phyloP scores from a whole-genome alignment of 2,888 invertebrate genomes.

The Neoscelio sp. region DNA sequence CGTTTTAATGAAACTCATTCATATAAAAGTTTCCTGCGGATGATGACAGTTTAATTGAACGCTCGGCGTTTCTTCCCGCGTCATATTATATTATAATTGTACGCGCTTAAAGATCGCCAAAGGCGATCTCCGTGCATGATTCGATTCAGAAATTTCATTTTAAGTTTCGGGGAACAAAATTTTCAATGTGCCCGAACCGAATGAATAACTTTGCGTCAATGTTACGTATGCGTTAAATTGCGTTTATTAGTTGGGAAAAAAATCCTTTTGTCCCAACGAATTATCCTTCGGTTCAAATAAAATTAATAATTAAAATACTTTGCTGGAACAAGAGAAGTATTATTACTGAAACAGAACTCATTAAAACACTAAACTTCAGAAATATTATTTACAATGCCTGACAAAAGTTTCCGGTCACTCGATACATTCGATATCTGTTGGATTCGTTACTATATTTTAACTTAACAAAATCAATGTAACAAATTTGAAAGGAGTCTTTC shows the following conservation, averaged over 20 bases:
- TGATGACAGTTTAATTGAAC: conserved; percentile 81
- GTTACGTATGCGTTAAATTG: conserved; percentile 1
- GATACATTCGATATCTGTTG: no score
- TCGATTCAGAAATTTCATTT: conserved; percentile 21
- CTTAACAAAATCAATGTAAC: no score
- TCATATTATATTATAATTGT: conserved; percentile 51
- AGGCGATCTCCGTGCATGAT: conserved; percentile 13
- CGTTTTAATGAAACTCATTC: conserved; percentile 81
- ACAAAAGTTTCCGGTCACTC: no score
- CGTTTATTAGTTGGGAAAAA: conserved; percentile 5
- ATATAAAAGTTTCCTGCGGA: conserved; percentile 80
- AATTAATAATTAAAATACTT: no score
- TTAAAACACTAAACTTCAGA: no score
- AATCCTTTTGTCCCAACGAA: no score
- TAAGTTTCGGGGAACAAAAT: conserved; percentile 21
- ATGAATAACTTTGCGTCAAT: conserved; percentile 17
- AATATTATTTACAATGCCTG: no score
- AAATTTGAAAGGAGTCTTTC: no score
- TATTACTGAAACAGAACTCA: no score
- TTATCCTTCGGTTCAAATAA: no score
- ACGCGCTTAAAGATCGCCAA: conserved; percentile 35
- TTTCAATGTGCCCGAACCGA: conserved; percentile 4
- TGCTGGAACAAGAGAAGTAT: no score
- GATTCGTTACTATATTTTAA: no score
- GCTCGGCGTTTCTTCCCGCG: conserved; percentile 40